These are phyloP conservation scores for Bembecia ichneumoniformis DNA, from an alignment of 2,888 invertebrate genomes.

Conservation along the genomic window DNA sequence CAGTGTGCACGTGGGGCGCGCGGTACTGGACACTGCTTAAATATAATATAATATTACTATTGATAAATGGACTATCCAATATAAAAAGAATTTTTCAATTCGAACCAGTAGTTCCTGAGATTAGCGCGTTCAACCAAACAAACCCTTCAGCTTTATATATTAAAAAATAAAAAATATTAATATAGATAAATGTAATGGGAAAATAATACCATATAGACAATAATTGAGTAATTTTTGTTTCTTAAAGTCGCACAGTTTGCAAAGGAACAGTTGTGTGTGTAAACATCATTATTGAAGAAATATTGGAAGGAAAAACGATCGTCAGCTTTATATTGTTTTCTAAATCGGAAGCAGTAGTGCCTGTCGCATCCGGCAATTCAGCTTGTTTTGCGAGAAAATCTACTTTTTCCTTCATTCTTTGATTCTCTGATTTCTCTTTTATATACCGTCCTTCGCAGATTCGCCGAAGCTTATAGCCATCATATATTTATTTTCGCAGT, in stretches of 20 bases:
- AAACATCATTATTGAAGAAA: constrained; percentile 52
- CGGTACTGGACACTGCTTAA: too few species aligned
- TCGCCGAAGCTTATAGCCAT: not conserved
- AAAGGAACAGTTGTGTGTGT: constrained; percentile 5
- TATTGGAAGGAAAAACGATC: constrained; percentile 42
- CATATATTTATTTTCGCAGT: constrained; percentile 2
- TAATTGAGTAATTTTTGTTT: not conserved
- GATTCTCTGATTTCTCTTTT: constrained; percentile 31
- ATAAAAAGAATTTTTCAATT: too few species aligned
- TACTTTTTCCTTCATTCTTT: constrained; percentile 23
- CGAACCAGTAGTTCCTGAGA: too few species aligned
- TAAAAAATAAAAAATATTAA: too few species aligned
- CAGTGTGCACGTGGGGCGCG: too few species aligned
- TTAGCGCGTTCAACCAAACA: too few species aligned
- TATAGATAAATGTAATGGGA: too few species aligned
- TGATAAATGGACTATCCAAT: too few species aligned
- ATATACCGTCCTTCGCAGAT: constrained; percentile 9
- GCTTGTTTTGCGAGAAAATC: constrained; percentile 49
- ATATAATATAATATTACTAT: too few species aligned
- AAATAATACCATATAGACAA: too few species aligned
- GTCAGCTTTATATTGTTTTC: constrained; percentile 60
- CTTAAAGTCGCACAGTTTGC: not conserved
- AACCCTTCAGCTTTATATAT: too few species aligned
- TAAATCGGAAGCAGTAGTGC: constrained; percentile 55
- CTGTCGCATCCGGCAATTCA: constrained; percentile 50